Evolutionary conservation across 2,113 vertebrate species (phyloP).

Genomic region (Crocuta crocuta): DNA sequence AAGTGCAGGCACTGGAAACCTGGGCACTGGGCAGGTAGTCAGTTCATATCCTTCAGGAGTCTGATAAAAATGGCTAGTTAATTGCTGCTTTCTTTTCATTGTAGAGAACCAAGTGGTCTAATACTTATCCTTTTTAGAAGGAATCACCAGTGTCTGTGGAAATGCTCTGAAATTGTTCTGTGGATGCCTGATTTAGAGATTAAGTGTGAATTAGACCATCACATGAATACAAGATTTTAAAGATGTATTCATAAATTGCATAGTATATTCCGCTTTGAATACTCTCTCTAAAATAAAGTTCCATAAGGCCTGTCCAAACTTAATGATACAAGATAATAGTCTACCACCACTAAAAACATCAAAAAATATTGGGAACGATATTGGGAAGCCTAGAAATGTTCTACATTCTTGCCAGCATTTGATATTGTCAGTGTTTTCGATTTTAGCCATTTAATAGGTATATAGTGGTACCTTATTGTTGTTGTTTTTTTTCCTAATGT

Average conservation of each 20-base stretch:
- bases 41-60: not conserved
- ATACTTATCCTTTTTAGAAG: not conserved
- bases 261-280: conserved; percentile 14
- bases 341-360: not conserved
- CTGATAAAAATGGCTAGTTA: not conserved
- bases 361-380: not conserved
- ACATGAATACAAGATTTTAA: conserved; percentile 9
- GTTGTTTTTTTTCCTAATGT: not conserved
- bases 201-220: not conserved
- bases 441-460: not conserved
- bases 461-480: not conserved
- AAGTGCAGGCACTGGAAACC: not conserved
- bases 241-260: not conserved
- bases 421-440: not conserved
- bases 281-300: conserved; percentile 33
- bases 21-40: not conserved
- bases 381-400: not conserved
- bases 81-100: not conserved
- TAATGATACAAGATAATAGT: conserved; percentile 18
- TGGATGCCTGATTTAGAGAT: conserved; percentile 32
- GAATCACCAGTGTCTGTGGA: not conserved
- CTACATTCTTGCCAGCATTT: not conserved
- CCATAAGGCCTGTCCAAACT: not conserved
- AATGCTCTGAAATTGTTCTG: not conserved
- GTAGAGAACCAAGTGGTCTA: not conserved